Conservation (phyloP, 2,888 invertebrate genomes). For the Halictus quadricinctus region DNA sequence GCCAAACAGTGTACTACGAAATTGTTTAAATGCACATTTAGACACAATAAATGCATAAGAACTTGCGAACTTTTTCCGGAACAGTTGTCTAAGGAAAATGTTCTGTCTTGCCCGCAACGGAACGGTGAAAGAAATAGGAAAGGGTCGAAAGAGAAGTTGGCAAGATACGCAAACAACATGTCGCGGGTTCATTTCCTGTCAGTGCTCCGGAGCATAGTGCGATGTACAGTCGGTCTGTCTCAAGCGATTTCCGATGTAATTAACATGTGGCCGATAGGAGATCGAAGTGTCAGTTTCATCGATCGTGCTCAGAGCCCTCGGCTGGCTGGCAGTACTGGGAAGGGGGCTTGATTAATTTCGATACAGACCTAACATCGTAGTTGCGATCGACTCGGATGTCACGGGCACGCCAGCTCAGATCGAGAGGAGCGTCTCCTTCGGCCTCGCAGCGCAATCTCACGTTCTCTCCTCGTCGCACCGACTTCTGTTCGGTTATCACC, state of each 20-base stretch:
- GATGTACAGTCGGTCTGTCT: constrained; percentile 18
- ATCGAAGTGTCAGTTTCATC: constrained; percentile 47
- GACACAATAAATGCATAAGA: no score
- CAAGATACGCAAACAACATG: background rate
- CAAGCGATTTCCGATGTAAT: constrained; percentile 30
- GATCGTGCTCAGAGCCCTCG: constrained; percentile 21
- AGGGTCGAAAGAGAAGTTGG: background rate
- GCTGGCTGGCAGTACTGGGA: constrained; percentile 22
- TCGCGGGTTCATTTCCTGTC: background rate
- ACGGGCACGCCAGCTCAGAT: constrained; percentile 83
- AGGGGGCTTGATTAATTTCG: constrained; percentile 66
- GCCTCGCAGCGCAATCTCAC: constrained; percentile 84
- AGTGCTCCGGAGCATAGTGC: background rate
- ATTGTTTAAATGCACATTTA: no score
- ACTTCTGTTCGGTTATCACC: constrained; percentile 82
- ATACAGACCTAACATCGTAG: constrained; percentile 82
- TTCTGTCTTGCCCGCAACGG: background rate
- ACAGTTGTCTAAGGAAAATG: background rate
- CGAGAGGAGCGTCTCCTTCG: constrained; percentile 84
- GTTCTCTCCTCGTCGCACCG: constrained; percentile 84
- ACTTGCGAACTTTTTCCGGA: no score
- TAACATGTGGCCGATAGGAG: constrained; percentile 41
- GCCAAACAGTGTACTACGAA: no score
- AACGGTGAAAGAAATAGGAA: background rate
- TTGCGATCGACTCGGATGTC: constrained; percentile 83